Evolutionary conservation across 37 sponge, comb jelly and placozoan genomes (phyloP), one percentile per base, ranked within the genome.

Genomic region (Aplysina aerophoba): DNA sequence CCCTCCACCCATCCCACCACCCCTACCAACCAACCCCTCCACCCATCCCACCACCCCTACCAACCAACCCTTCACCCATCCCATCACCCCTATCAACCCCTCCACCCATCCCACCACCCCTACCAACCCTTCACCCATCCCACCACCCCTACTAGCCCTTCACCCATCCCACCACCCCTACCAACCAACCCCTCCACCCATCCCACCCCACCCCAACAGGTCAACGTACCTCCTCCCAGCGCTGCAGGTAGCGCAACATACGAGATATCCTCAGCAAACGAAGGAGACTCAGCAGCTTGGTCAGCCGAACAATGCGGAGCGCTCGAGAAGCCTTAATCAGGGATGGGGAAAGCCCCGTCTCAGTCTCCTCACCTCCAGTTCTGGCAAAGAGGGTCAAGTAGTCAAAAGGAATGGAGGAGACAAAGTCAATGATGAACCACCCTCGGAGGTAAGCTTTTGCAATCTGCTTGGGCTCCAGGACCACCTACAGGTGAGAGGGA

Each of bases 381-480:
- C 60, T 78, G 12, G 53, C 40, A 53, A 88, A 38, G 35, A 83
- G n/a, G 0, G 62, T 77, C 16, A 83, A 61, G 56, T 88, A 83
- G 66, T 88, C 89, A 73, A 88, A 78, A 0, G 89, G 89, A 35
- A 83, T 55, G 31, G 89, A 88, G 25, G 89, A 82, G 13, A 72
- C 38, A 40, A 75, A 25, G 33, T 88, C 89, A 1, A 88, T 35
- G 3, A 88, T 44, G 37, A 88, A 88, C 89, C 89, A 88, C 24
- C 75, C 74, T 28, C 55, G 71, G 2, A 88, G 28, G 36, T 88
- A 88, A 38, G 28, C 53, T 36, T 35, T 73, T 15, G 89, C 84
- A 39, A 88, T 85, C 41, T 57, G 58, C 60, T 88, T 88, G 36
- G 84, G 84, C 17, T 38, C 84, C 44, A 88, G 60, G 21, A 73